These are phyloP conservation scores for Stratiomys singularior DNA, from an alignment of 2,888 invertebrate species.

Conservation along the genomic window DNA sequence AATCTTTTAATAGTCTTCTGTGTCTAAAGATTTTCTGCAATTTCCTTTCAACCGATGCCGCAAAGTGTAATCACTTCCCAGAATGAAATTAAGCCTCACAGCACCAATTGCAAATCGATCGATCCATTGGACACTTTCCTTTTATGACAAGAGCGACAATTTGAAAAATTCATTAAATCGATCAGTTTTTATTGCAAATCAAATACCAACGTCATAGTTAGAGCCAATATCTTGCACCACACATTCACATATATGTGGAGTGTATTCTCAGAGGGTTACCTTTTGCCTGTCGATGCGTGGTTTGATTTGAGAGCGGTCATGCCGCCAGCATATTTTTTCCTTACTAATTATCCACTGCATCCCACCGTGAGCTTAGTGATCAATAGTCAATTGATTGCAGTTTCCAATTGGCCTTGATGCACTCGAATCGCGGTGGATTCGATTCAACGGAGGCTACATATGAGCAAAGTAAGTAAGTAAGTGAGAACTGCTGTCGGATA, in stretches of 20 bases:
- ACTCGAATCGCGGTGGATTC: neutral
- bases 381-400: slow-evolving; percentile 16
- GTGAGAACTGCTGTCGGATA: slow-evolving; percentile 13
- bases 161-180: slow-evolving; percentile 48
- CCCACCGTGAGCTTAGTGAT: neutral
- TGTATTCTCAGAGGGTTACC: slow-evolving; percentile 10
- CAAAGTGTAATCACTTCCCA: slow-evolving; percentile 37
- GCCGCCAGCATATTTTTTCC: neutral
- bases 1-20: too few relatives aligned
- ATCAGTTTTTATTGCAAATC: slow-evolving; percentile 47
- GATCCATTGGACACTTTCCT: slow-evolving; percentile 45
- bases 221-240: slow-evolving; percentile 1
- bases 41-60: slow-evolving; percentile 43
- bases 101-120: slow-evolving; percentile 47
- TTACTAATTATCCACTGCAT: slow-evolving; percentile 2
- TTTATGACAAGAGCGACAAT: slow-evolving; percentile 44
- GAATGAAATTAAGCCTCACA: slow-evolving; percentile 45
- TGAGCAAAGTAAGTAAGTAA: neutral
- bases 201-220: slow-evolving; percentile 21
- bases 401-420: slow-evolving; percentile 18
- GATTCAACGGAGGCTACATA: neutral
- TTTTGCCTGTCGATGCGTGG: neutral
- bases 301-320: neutral
- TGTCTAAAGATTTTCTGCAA: neutral
- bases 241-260: neutral